Base-by-base conservation (phyloP, 1,140 invertebrate genomes). In the Drosophila malerkotliana region DNA sequence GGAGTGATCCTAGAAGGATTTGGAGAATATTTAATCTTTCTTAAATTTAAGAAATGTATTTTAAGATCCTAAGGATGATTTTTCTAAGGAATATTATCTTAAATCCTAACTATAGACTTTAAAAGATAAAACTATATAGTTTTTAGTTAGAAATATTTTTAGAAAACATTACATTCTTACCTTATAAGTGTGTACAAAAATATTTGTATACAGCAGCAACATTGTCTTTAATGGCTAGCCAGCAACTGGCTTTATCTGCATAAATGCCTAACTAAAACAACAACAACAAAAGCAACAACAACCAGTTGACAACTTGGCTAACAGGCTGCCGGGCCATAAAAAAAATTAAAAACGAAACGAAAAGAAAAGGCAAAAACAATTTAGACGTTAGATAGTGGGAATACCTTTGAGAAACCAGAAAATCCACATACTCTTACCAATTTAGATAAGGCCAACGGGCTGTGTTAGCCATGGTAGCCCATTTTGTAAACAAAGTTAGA, bases 261-360 rank as follows among this genome's bases (percentile, higher is more conserved):
- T 69, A 73, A 41, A 68, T 71, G 80, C 59, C 59, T 66, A 79
- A 79, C 66, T 53, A 57, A 32, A 69, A 28, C 51, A 62, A 51
- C 39, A 62, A 52, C 15, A 44, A 37, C 48, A 62, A 39, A 34
- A 55, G 24, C 60, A 77, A 61, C 60, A 69, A 48, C 62, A 84
- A 74, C 73, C 73, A 85, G 77, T 85, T 81, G 72, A 75, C 68
- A 80, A 77, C 41, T 85, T 68, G 81, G 81, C 81, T 85, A 85
- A 85, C 81, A 84, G 77, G 72, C 81, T 85, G 72, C 53, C 67
- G 66, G 15, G 62, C 60, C 51, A 79, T 60, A 66, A 77, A 58
- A n/a, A 47, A 18, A 48, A 71, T 63, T 47, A 61, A 12, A 63
- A 58, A 47, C 24, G 51, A 44, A 59, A 48, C 37, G 4, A 15